phyloP scores from a whole-genome alignment of 2,797 vertebrate species.

The Sebastes wilsoni region DNA sequence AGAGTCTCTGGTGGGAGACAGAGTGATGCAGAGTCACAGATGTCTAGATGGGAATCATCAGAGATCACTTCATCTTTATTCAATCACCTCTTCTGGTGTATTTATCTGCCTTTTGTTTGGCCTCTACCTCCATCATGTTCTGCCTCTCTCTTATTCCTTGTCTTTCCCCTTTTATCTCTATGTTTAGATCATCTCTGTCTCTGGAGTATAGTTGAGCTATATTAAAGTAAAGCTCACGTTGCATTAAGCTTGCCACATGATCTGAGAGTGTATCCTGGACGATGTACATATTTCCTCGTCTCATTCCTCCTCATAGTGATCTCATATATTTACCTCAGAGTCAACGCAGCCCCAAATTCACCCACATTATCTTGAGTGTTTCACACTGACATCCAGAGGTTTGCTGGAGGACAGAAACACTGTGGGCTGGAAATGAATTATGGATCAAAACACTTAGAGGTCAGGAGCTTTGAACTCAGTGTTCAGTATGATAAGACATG shows the following conservation, averaged over 20 bases:
- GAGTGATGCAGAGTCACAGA: too few relatives aligned
- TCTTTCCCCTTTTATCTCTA: neutral
- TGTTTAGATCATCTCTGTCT: neutral
- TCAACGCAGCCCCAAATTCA: neutral
- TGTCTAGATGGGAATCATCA: neutral
- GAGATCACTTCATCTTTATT: neutral
- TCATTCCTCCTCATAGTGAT: neutral
- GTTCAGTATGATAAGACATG: conserved; percentile 11
- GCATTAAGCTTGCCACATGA: neutral
- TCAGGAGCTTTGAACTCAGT: conserved; percentile 21
- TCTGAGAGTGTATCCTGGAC: neutral
- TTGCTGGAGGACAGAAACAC: conserved; percentile 24
- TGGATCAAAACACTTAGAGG: conserved; percentile 15
- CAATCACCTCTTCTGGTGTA: neutral
- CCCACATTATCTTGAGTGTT: neutral
- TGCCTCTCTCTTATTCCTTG: neutral
- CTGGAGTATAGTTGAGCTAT: neutral
- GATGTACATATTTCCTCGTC: neutral
- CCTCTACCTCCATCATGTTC: neutral
- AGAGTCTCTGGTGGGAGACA: too few relatives aligned
- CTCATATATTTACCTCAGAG: neutral
- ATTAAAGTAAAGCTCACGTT: neutral
- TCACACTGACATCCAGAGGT: conserved; percentile 2
- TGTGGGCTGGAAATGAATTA: conserved; percentile 8
- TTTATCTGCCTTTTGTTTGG: neutral